A percentile compares a stretch with the other conserved stretches of the same genome.
These are phyloP conservation scores for Chaenocephalus aceratus DNA, from an alignment of 2,113 vertebrate species.

Conservation along the genomic window DNA sequence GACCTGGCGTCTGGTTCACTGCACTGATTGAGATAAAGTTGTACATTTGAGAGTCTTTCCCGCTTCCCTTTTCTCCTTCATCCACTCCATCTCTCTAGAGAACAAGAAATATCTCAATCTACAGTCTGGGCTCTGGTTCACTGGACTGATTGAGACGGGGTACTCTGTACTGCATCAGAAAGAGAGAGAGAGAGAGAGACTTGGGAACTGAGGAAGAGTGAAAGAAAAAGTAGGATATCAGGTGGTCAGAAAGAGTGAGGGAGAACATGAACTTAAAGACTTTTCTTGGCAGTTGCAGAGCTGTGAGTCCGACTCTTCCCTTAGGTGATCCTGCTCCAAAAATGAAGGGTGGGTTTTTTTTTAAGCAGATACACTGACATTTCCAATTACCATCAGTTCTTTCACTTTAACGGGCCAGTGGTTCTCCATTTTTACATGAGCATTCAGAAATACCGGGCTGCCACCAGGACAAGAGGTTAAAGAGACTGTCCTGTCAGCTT, in stretches of 20 bases:
- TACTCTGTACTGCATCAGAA: slow-evolving; percentile 20
- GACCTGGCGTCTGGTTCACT: slow-evolving; percentile 31
- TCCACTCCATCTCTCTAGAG: slow-evolving; percentile 43
- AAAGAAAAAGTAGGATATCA: slow-evolving; percentile 17
- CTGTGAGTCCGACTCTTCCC: slow-evolving; percentile 17
- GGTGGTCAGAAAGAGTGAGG: slow-evolving; percentile 9
- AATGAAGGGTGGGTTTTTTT: slow-evolving; percentile 19
- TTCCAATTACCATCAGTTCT: slow-evolving; percentile 59
- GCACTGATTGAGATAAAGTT: slow-evolving; percentile 54
- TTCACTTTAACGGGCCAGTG: slow-evolving; percentile 24
- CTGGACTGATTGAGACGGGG: slow-evolving; percentile 48
- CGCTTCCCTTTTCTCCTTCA: slow-evolving; percentile 23
- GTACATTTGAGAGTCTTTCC: slow-evolving; percentile 44
- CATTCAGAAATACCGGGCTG: slow-evolving; percentile 25
- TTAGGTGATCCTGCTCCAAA: slow-evolving; percentile 25
- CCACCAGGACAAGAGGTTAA: slow-evolving; percentile 35
- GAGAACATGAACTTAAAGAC: slow-evolving; percentile 36
- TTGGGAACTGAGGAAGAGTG: slow-evolving; percentile 12
- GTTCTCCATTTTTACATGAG: slow-evolving; percentile 8
- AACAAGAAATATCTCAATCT: slow-evolving; percentile 65
- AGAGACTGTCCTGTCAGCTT: slow-evolving; percentile 34
- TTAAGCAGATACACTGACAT: slow-evolving; percentile 52
- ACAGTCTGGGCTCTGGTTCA: slow-evolving; percentile 38
- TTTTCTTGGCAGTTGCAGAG: slow-evolving; percentile 36
- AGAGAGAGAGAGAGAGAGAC: not conserved